Evolutionary conservation across 2,113 vertebrate genomes (phyloP).

Genomic region (Hemibagrus wyckioides): DNA sequence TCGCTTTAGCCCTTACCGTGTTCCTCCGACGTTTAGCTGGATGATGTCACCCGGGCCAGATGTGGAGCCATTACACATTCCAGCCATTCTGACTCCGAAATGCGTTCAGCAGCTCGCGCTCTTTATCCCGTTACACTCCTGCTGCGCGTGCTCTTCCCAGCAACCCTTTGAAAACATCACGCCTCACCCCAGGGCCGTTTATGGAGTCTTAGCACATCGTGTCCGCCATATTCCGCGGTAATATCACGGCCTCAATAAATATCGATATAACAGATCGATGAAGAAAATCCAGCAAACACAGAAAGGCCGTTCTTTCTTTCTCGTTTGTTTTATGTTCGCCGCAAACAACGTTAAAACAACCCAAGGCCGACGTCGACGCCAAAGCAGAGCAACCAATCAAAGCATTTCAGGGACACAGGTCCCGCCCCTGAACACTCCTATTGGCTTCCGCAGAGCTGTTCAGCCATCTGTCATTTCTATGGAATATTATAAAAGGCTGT

Average conservation of each 20-base stretch:
- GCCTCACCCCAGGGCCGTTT: neutral
- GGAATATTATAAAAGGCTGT: neutral
- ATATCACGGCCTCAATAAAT: neutral
- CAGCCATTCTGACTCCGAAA: conserved; percentile 75
- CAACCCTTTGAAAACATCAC: neutral
- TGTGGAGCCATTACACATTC: conserved; percentile 72
- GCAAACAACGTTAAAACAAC: conserved; percentile 17
- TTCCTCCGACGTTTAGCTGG: conserved; percentile 93
- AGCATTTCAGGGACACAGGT: neutral
- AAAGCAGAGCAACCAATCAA: conserved; percentile 38
- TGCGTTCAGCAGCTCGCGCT: conserved; percentile 29
- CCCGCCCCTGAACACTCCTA: conserved; percentile 27
- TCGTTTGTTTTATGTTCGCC: neutral
- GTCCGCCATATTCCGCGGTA: conserved; percentile 1
- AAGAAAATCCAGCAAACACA: no score
- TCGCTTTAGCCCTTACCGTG: conserved; percentile 73
- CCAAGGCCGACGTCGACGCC: conserved; percentile 16
- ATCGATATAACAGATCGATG: neutral
- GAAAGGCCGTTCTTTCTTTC: neutral
- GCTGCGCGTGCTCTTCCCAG: conserved; percentile 14
- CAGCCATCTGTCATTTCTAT: conserved; percentile 15
- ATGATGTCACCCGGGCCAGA: conserved; percentile 89
- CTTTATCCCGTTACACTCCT: conserved; percentile 26
- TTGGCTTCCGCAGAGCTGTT: neutral
- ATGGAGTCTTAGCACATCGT: neutral